Conservation (phyloP, 2,888 invertebrate species). For the Junonia oenone region DNA sequence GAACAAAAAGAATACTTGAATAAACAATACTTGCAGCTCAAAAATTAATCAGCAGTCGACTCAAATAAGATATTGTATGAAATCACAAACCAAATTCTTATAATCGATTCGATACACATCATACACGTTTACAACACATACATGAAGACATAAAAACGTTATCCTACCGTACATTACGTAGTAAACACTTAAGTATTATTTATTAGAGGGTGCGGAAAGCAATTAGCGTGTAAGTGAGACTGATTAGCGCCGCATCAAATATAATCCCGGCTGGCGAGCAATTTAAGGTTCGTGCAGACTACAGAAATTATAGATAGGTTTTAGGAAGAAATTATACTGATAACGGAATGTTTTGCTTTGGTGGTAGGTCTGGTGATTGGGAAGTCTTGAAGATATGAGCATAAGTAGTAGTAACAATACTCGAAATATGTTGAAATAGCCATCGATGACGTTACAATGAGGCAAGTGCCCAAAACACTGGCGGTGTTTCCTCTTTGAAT, state of each 20-base stretch:
- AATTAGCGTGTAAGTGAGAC: slow-evolving; percentile 64
- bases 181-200: slow-evolving; percentile 35
- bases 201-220: slow-evolving; percentile 51
- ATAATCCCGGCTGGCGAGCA: slow-evolving; percentile 59
- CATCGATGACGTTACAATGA: no score
- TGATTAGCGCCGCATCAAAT: slow-evolving; percentile 66
- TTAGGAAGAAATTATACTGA: not conserved
- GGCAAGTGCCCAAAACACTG: no score
- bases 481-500: no score
- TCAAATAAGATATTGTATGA: not conserved
- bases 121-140: not conserved
- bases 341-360: no score
- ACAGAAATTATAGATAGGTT: slow-evolving; percentile 24
- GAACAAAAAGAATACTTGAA: no score
- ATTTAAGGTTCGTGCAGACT: slow-evolving; percentile 47
- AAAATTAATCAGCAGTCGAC: no score
- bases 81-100: not conserved
- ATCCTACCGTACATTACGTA: not conserved
- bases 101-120: not conserved
- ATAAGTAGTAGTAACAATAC: no score
- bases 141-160: not conserved
- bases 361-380: no score
- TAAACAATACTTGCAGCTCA: no score
- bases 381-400: no score
- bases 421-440: no score